These are phyloP conservation scores for Sminthurides aquaticus DNA, from an alignment of 2,888 invertebrate species.

Conservation along the genomic window DNA sequence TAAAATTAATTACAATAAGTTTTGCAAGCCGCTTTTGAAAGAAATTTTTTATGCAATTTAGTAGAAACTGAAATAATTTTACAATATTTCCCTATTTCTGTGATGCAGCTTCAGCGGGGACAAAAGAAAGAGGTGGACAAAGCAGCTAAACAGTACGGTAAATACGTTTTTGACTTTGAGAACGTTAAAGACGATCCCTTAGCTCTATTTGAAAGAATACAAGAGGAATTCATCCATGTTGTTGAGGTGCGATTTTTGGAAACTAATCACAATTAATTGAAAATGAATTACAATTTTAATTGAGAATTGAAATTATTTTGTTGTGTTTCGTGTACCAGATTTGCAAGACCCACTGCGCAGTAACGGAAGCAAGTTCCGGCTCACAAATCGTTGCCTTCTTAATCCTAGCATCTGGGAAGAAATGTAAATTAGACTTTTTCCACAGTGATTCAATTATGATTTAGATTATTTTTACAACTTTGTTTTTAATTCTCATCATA, in stretches of 20 bases:
- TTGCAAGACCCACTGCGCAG: slow-evolving; percentile 49
- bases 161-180: slow-evolving; percentile 7
- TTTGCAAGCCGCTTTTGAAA: too few relatives aligned
- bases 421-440: slow-evolving; percentile 39
- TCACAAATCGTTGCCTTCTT: slow-evolving; percentile 42
- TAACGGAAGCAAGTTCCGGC: slow-evolving; percentile 47
- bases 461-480: too few relatives aligned
- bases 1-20: slow-evolving; percentile 6
- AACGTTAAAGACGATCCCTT: slow-evolving; percentile 11
- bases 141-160: slow-evolving; percentile 6
- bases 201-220: slow-evolving; percentile 30
- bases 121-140: slow-evolving; percentile 2
- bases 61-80: too few relatives aligned
- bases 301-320: too few relatives aligned
- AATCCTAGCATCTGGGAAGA: slow-evolving; percentile 43
- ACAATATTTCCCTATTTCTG: background rate
- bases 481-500: too few relatives aligned
- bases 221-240: slow-evolving; percentile 28
- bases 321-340: too few relatives aligned
- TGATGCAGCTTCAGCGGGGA: background rate
- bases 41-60: too few relatives aligned
- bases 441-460: slow-evolving; percentile 2
- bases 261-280: too few relatives aligned
- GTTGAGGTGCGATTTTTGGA: slow-evolving; percentile 19
- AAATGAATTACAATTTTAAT: too few relatives aligned